Evolutionary conservation across 2,113 vertebrate species (phyloP), one percentile per base, ranked within the genome.

Genomic region (Edolisoma coerulescens): DNA sequence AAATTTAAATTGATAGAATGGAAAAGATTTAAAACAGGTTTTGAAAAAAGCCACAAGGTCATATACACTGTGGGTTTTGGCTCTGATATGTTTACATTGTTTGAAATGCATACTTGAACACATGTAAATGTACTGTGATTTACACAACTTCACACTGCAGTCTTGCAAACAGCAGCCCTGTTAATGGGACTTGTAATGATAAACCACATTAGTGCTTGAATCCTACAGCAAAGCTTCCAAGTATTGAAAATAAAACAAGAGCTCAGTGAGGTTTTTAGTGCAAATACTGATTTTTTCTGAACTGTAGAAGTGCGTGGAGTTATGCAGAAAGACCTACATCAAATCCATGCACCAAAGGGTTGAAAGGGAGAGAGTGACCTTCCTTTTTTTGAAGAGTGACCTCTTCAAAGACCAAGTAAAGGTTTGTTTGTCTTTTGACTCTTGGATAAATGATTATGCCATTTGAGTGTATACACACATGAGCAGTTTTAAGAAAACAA

Each of bases 351-450:
- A 74, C 37, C 10, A 70, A 60, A 81, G 52, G 35, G 26, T 30
- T 47, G 47, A 49, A 85, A 77, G 16, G 32, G 49, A 47, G 21
- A 59, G 44, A 89, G 54, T 6, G 19, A 23, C 27, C 30, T 91
- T 94, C 86, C 44, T 93, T 93, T 64, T 56, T n/a, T n/a, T n/a
- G n/a, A n/a, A n/a, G n/a, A n/a, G n/a, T 90, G 49, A 84, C 23
- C 45, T 54, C 57, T 89, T 83, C 64, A 97, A 93, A 76, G 69
- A 74, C 23, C 53, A 74, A 79, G 37, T 53, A 44, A 82, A 73
- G 57, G 47, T n/a, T 39, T 47, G 37, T 84, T 69, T 92, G 78
- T 45, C 67, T 96, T 93, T 89, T 73, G 76, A 63, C 50, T 94
- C 63, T 69, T 24, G 11, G 80, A 71, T 85, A 42, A 90, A 92